Percentiles rank a stretch among this genome's conserved stretches.
Evolutionary conservation across 2,113 vertebrate species (phyloP).

Genomic region (Psammodynastes pulverulentus): DNA sequence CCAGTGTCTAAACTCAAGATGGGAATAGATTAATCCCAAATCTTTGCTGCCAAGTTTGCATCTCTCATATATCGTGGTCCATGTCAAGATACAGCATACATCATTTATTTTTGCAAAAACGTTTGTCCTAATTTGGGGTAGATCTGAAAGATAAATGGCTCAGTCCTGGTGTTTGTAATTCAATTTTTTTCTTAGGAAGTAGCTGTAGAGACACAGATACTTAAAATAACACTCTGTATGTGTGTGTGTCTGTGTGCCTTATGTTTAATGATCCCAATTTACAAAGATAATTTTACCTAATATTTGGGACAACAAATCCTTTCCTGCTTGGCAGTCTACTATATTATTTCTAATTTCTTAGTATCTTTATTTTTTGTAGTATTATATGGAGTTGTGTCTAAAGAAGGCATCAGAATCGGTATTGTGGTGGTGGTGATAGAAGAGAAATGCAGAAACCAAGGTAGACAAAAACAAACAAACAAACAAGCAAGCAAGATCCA

Average conservation of each 20-base stretch:
- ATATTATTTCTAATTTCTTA: neutral
- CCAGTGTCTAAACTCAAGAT: neutral
- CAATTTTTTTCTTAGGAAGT: neutral
- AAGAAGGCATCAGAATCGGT: neutral
- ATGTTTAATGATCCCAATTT: neutral
- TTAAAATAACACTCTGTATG: neutral
- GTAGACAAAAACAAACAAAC: neutral
- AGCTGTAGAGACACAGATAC: accelerated
- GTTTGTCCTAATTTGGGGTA: conserved; percentile 34
- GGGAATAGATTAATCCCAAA: neutral
- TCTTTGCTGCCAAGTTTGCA: neutral
- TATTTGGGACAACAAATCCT: neutral
- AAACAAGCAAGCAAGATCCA: neutral
- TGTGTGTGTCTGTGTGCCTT: neutral
- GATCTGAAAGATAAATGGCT: conserved; percentile 29
- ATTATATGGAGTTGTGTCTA: neutral
- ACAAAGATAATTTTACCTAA: neutral
- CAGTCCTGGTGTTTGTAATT: conserved; percentile 20
- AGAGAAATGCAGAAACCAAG: neutral
- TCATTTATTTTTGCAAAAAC: neutral
- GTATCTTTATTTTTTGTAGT: neutral
- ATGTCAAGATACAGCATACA: no score
- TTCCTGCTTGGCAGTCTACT: neutral
- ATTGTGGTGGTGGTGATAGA: neutral
- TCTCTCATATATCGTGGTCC: neutral